Percentiles rank a stretch among this genome's conserved stretches.
These are phyloP conservation scores for Anguilla rostrata DNA, from an alignment of 2,113 vertebrate genomes.

Conservation along the genomic window DNA sequence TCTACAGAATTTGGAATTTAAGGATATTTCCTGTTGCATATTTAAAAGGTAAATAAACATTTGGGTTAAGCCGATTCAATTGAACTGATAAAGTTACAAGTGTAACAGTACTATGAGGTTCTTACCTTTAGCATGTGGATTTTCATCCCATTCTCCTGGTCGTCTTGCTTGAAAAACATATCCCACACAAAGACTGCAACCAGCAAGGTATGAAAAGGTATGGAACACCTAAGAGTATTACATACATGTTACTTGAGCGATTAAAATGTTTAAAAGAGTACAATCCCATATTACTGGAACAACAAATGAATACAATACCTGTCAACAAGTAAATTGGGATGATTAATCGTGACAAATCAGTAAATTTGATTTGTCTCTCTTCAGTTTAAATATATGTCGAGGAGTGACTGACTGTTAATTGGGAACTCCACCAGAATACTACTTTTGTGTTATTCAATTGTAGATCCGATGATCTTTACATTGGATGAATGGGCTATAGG, in stretches of 20 bases:
- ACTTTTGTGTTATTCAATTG: not conserved
- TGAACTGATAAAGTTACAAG: not conserved
- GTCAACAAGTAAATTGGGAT: not conserved
- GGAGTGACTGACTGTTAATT: not conserved
- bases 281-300: too few relatives aligned
- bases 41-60: too few relatives aligned
- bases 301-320: not conserved
- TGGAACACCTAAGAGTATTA: constrained; percentile 71
- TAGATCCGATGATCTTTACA: not conserved
- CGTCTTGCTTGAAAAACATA: constrained; percentile 81
- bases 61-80: too few relatives aligned
- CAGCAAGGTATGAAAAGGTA: constrained; percentile 73
- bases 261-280: not conserved
- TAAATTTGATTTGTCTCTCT: too few relatives aligned
- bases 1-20: too few relatives aligned
- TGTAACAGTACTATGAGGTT: not conserved
- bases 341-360: not conserved
- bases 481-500: too few relatives aligned
- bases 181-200: constrained; percentile 77
- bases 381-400: too few relatives aligned
- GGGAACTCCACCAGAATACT: not conserved
- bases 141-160: constrained; percentile 79
- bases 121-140: constrained; percentile 59
- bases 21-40: too few relatives aligned
- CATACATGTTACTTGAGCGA: not conserved